Evolutionary conservation across 2,113 vertebrate species (phyloP), one percentile per base, ranked within the genome.

Genomic region (Mungos mungo): DNA sequence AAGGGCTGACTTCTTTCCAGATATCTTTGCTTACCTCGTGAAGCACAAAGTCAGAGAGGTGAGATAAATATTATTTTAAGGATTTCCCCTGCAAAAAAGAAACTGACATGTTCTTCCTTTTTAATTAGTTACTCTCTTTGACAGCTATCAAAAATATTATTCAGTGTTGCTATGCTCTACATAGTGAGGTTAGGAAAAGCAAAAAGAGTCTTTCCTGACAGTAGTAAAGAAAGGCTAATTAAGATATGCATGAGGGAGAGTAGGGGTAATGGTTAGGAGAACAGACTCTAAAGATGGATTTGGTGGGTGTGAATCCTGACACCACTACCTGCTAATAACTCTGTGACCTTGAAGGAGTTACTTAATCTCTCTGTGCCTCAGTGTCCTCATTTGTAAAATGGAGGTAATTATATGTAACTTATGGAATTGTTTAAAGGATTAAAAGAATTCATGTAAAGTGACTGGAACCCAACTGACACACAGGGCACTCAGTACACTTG

Each of bases 121-220:
- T 85, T 96, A 4, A 2, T 94, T 92, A 29, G 50, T 85, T 94
- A 1, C 14, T 80, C 13, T 41, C 71, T 91, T 76, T 94, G 94
- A 97, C 83, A 88, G 83, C 38, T 77, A 71, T 77, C 76, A 95
- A 21, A 15, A 72, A 86, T 97, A 83, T 95, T 96, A 97, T 93
- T 93, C 76, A 86, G 57, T 83, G 87, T 93, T 88, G 50, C 45
- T 97, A 77, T 38, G 71, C 52, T 69, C 9, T 50, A 45, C 57
- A 21, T 14, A 71, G 85, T 80, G 50, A 41, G 7, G 16, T 87
- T 25, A 80, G 63, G 35, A 68, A 72, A 89, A 80, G 25, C 38
- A 76, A 88, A 85, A 77, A 45, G 23, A 69, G 38, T 76, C 69
- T 87, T 94, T 87, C 41, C 41, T 96, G 54, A 54, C 41, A 90